These are phyloP conservation scores for Tragelaphus eurycerus DNA, from an alignment of 2,797 vertebrate genomes.

Conservation along the genomic window DNA sequence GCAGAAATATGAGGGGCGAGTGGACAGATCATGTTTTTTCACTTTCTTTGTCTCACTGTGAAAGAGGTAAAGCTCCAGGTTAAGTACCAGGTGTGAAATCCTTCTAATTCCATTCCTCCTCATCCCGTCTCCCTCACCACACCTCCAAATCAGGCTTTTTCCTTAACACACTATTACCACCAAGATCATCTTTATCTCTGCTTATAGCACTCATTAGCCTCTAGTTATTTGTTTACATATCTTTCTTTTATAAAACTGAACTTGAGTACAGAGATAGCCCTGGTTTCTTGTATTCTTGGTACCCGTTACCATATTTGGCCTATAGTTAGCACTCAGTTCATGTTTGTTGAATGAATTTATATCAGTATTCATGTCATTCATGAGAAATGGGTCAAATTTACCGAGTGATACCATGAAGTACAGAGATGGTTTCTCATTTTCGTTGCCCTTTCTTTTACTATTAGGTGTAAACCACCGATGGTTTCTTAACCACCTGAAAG, in stretches of 20 bases:
- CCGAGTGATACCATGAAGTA: neutral
- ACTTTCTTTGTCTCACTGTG: neutral
- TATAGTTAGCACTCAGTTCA: neutral
- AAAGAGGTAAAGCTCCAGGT: neutral
- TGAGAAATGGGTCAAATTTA: neutral
- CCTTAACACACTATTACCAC: neutral
- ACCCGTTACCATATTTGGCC: neutral
- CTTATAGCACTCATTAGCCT: neutral
- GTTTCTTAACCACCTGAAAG: slow-evolving; percentile 12
- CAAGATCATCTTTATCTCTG: neutral
- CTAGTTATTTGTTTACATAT: neutral
- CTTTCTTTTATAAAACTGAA: neutral
- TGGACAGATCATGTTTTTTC: neutral
- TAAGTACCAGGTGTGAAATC: neutral
- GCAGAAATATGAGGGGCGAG: neutral
- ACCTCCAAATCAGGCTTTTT: neutral
- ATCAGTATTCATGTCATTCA: neutral
- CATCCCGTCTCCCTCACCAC: too few relatives aligned
- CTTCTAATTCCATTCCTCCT: neutral
- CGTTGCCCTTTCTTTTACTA: neutral
- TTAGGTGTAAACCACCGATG: neutral
- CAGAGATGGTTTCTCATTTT: neutral
- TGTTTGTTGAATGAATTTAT: slow-evolving; percentile 11
- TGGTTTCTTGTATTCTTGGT: neutral
- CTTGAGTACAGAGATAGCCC: neutral